phyloP scores from a whole-genome alignment of 2,888 invertebrate species.

The Cataglyphis altisquamis region DNA sequence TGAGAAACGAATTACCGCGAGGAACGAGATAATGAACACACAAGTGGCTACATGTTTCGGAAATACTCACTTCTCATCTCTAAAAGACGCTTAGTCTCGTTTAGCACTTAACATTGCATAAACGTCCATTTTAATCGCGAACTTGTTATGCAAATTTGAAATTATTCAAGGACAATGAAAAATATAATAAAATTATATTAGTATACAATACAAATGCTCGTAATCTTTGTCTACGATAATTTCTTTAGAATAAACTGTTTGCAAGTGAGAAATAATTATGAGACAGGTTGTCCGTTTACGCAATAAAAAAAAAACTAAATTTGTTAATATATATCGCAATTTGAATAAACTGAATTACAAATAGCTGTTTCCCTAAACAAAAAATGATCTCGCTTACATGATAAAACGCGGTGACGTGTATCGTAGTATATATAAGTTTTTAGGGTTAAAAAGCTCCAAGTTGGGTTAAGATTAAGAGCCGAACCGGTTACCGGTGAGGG shows the following conservation, averaged over 20 bases:
- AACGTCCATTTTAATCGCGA: background rate
- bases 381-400: constrained; percentile 18
- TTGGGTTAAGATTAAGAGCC: background rate
- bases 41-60: constrained; percentile 25
- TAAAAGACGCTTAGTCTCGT: background rate
- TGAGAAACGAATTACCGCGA: constrained; percentile 27
- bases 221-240: background rate
- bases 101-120: background rate
- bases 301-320: background rate
- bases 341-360: constrained; percentile 16
- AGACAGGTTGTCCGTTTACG: background rate
- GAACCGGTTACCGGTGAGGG: constrained; percentile 10
- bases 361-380: background rate
- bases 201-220: background rate
- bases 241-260: background rate
- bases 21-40: background rate
- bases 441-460: background rate
- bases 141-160: background rate
- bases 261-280: constrained; percentile 11
- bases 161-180: background rate
- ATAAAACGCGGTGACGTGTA: background rate
- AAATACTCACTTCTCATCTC: background rate
- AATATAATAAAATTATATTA: background rate
- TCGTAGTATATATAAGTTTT: constrained; percentile 8
- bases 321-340: background rate